These are phyloP conservation scores for Plectrocnemia conspersa DNA, from an alignment of 1,140 invertebrate genomes.

Conservation along the genomic window DNA sequence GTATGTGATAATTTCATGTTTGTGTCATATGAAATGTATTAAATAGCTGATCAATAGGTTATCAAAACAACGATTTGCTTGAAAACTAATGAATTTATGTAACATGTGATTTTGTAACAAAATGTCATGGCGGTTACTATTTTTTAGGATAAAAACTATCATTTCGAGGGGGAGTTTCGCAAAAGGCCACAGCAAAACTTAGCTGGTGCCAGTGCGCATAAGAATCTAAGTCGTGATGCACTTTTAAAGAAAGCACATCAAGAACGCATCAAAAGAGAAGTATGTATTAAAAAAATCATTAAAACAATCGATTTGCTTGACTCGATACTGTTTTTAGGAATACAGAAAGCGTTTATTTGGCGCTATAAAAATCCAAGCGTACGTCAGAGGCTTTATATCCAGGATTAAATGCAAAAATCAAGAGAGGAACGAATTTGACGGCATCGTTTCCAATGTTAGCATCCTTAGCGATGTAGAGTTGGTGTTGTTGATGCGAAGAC, in stretches of 20 bases:
- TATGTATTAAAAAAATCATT: constrained; percentile 39
- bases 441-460: constrained; percentile 50
- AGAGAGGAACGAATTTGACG: constrained; percentile 67
- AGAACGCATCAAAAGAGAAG: constrained; percentile 82
- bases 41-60: no score
- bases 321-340: constrained; percentile 50
- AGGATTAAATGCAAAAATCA: constrained; percentile 62
- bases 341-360: constrained; percentile 63
- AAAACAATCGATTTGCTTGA: not conserved
- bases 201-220: constrained; percentile 70
- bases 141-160: constrained; percentile 55
- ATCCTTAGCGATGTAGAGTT: constrained; percentile 52
- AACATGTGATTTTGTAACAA: no score
- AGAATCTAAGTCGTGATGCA: constrained; percentile 69
- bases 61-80: no score
- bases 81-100: no score
- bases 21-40: no score
- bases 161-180: constrained; percentile 89
- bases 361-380: constrained; percentile 72
- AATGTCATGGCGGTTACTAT: not conserved
- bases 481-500: constrained; percentile 54
- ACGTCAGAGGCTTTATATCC: constrained; percentile 68
- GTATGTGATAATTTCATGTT: no score
- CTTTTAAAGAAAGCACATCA: constrained; percentile 74
- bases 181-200: constrained; percentile 85